A percentile compares a stretch with the other conserved stretches of the same genome.
Conservation (phyloP, 1,140 invertebrate genomes). For the Diorhabda elongata region DNA sequence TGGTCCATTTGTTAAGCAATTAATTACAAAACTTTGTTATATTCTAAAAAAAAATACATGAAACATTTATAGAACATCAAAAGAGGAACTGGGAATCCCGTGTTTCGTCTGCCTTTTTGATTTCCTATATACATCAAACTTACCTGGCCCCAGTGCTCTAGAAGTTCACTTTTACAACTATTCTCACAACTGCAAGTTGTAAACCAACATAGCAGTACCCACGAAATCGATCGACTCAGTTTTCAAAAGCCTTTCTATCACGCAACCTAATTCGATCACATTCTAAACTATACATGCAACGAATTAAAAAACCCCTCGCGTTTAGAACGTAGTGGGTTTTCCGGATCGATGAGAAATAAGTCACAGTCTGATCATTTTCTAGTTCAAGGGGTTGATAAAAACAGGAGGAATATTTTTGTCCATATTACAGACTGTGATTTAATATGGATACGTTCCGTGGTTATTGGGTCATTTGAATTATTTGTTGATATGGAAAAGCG, state of each 20-base stretch:
- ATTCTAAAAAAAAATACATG: too few relatives aligned
- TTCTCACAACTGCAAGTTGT: conserved; percentile 6
- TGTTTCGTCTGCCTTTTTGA: neutral
- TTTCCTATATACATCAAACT: neutral
- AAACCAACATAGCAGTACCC: neutral
- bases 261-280: conserved; percentile 7
- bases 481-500: neutral
- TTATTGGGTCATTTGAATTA: conserved; percentile 2
- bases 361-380: conserved; percentile 2
- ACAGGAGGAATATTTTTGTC: neutral
- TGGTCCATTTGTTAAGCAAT: too few relatives aligned
- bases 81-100: neutral
- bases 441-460: neutral
- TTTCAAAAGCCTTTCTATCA: neutral
- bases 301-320: neutral
- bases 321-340: neutral
- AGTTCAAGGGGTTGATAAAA: neutral
- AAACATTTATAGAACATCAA: too few relatives aligned
- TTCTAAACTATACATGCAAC: conserved; percentile 3
- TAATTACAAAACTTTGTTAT: too few relatives aligned
- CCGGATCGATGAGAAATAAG: neutral
- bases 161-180: conserved; percentile 14
- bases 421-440: neutral
- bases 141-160: conserved; percentile 2
- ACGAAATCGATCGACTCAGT: conserved; percentile 12